Evolutionary conservation across 2,888 invertebrate species (phyloP).

Genomic region (Drosophila anceps): DNA sequence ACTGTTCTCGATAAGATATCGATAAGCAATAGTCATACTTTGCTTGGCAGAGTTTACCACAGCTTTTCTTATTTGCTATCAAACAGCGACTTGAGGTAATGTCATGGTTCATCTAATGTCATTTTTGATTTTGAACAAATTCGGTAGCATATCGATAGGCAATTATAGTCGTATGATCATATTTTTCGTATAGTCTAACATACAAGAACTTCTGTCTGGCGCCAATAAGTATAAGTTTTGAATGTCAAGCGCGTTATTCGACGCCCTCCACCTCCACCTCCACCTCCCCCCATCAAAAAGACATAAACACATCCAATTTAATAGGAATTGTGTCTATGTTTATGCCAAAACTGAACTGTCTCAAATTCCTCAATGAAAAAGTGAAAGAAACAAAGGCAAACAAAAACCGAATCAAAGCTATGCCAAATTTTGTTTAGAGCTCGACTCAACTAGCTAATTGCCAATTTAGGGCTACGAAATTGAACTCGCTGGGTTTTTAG

Average conservation of each 20-base stretch:
- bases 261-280: no score
- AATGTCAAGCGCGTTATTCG: neutral
- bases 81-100: neutral
- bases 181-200: neutral
- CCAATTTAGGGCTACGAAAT: conserved; percentile 46
- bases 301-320: conserved; percentile 14
- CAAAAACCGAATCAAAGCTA: neutral
- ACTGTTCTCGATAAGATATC: neutral
- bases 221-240: neutral
- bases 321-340: neutral
- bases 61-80: neutral
- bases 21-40: neutral
- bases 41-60: neutral
- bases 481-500: conserved; percentile 20
- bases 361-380: neutral
- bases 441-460: conserved; percentile 33
- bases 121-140: neutral
- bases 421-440: conserved; percentile 4
- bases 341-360: neutral
- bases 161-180: neutral
- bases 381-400: neutral
- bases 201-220: neutral
- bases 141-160: neutral
- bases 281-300: neutral
- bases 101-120: neutral